Conservation (phyloP, 2,113 vertebrate species). For the Phocoena sinus region DNA sequence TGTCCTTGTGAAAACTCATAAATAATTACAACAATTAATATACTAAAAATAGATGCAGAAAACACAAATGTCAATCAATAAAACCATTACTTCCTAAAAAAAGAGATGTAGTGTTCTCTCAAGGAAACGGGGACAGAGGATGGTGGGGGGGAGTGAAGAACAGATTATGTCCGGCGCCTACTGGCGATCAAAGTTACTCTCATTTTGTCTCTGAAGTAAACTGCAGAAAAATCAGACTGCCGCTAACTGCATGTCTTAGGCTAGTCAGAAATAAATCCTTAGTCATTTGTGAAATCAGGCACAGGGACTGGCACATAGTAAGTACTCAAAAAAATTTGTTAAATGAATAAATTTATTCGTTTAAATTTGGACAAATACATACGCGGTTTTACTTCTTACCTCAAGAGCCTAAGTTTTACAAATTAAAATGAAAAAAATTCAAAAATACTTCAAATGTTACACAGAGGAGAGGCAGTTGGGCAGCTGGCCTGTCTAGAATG, state of each 20-base stretch:
- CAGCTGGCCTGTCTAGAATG: background rate
- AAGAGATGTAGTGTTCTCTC: background rate
- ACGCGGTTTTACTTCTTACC: background rate
- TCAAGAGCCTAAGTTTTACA: background rate
- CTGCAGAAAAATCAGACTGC: background rate
- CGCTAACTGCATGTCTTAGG: background rate
- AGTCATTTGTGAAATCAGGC: background rate
- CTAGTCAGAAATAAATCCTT: background rate
- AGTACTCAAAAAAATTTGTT: background rate
- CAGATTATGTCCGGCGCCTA: background rate
- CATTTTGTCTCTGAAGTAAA: background rate
- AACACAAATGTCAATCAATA: background rate
- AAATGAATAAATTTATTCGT: background rate
- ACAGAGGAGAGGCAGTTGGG: background rate
- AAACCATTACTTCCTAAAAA: background rate
- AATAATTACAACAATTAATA: background rate
- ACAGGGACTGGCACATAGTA: background rate
- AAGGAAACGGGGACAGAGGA: background rate
- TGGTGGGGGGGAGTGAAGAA: background rate
- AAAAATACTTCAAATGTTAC: background rate
- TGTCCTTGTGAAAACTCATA: background rate
- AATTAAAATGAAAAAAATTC: background rate
- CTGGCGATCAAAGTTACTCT: background rate
- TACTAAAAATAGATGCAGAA: background rate
- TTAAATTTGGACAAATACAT: background rate